Conservation (phyloP, 2,888 invertebrate genomes). For the Lottia scabra region DNA sequence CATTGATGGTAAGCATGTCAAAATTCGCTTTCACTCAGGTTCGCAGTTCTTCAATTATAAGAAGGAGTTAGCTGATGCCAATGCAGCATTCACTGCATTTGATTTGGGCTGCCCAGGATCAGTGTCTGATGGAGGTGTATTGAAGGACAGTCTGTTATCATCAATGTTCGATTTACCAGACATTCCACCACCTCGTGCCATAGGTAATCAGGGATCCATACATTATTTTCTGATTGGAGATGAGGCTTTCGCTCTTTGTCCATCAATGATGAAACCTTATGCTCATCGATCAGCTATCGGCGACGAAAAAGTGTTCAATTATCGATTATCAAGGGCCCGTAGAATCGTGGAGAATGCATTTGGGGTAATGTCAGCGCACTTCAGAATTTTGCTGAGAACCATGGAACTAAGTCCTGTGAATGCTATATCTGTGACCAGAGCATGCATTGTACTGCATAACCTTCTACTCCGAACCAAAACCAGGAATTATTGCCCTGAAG, state of each 20-base stretch:
- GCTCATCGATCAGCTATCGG: not conserved
- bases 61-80: constrained; percentile 9
- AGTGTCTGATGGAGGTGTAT: constrained; percentile 2
- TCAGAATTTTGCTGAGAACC: not conserved
- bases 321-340: constrained; percentile 8
- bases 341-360: constrained; percentile 3
- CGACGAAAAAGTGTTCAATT: constrained; percentile 15
- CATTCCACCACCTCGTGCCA: constrained; percentile 9
- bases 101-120: not conserved
- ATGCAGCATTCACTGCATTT: constrained; percentile 12
- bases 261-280: constrained; percentile 13
- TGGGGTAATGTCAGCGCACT: not conserved
- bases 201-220: constrained; percentile 4
- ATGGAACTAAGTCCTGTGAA: not conserved
- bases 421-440: not conserved
- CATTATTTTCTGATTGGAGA: constrained; percentile 15
- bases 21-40: too few species aligned
- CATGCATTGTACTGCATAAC: too few species aligned
- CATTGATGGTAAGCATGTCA: too few species aligned
- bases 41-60: too few species aligned
- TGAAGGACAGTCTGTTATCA: not conserved
- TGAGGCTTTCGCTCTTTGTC: constrained; percentile 14
- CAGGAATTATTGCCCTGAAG: too few species aligned
- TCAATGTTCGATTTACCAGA: not conserved
- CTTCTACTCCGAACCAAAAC: not conserved